Base-by-base conservation (phyloP, 1,140 invertebrate species). In the Globodera rostochiensis region DNA sequence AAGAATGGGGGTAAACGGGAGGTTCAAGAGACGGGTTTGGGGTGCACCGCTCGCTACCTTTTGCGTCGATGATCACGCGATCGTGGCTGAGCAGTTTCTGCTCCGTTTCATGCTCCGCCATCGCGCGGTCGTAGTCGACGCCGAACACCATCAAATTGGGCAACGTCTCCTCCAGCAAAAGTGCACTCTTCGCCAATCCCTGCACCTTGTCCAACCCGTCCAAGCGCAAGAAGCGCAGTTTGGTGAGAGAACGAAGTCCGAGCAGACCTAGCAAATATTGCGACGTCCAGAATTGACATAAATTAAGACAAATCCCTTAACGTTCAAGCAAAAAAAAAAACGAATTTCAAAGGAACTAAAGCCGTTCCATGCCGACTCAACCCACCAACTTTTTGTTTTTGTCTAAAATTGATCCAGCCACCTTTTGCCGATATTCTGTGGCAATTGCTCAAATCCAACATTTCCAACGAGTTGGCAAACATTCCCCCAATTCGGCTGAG, bases 361-460 rank as follows among this genome's bases (percentile, higher is more conserved):
- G 36, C 36, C 36, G 36, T 36, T 36, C 36, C 36, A 36, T 36
- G 36, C 36, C 36, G 36, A 36, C 36, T 1, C 36, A 36, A 36
- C 36, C 36, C 36, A 36, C 3, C 1, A 36, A 36, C 36, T 36
- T 1, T 36, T 36, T 36, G 36, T 36, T 36, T 36, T 1, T 36
- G 36, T 36, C 36, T 36, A 36, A 36, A 36, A 36, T 36, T 36
- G 36, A 36, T 36, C 1, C 36, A 36, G 36, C 2, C 36, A 82
- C 83, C 88, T 80, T 89, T 89, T 5, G 84, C 92, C 4, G 93
- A 93, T 47, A 95, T 90, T 25, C 91, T 90, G 9, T 91, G 90
- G 87, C 94, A 94, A 70, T 92, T 91, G 80, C 93, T 93, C 3
- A 95, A 86, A 90, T 95, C 94, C 7, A 95, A 90, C 82, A 94